phyloP scores from a whole-genome alignment of 2,113 vertebrate genomes.

The Platanista minor region DNA sequence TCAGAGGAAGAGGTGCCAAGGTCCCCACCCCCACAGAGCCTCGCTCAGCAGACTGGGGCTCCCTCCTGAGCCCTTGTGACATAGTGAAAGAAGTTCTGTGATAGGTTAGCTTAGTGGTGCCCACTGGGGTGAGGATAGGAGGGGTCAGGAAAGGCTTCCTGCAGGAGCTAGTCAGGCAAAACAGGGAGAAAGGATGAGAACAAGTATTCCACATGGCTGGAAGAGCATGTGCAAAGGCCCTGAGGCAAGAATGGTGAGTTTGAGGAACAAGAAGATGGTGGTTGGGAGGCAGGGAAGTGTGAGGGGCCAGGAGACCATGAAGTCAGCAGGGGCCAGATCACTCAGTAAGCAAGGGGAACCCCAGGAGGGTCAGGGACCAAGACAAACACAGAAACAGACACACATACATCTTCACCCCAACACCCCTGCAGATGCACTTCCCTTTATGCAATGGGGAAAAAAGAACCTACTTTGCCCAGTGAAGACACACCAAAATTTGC shows the following conservation, averaged over 20 bases:
- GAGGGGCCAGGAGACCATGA: not conserved
- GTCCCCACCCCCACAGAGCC: not conserved
- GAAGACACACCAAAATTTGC: not conserved
- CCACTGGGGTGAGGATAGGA: not conserved
- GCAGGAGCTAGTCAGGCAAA: not conserved
- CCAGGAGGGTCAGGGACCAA: not conserved
- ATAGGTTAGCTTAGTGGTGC: not conserved
- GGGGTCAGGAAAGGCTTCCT: not conserved
- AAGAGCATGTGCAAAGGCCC: slow-evolving; percentile 19
- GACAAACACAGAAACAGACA: not conserved
- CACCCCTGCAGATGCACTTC: not conserved
- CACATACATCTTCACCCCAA: not conserved
- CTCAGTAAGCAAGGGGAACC: no score
- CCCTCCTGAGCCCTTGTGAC: not conserved
- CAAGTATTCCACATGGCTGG: not conserved
- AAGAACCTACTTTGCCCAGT: not conserved
- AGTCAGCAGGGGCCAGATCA: not conserved
- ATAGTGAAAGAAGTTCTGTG: not conserved
- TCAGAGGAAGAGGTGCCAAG: not conserved
- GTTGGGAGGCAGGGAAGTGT: no score
- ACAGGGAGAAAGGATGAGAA: not conserved
- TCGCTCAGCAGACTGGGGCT: not conserved
- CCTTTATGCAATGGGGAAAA: not conserved
- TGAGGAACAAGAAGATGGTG: not conserved
- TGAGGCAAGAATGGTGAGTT: not conserved